Percentiles rank a stretch among this genome's conserved stretches.
These are phyloP conservation scores for Idaea biselata DNA, from an alignment of 2,888 invertebrate genomes.

Conservation along the genomic window DNA sequence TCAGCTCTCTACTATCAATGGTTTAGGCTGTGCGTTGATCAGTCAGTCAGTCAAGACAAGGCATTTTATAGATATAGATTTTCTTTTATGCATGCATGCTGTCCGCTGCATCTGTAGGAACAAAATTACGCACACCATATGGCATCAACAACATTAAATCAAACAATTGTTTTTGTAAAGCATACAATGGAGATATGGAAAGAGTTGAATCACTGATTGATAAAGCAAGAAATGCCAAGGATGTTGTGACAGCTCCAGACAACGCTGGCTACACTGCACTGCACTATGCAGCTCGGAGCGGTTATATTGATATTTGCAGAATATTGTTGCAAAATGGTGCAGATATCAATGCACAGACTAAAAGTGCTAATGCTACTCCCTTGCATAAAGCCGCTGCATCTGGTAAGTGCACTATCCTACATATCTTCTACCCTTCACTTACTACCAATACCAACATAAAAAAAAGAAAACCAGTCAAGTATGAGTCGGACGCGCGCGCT, in stretches of 20 bases:
- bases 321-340: constrained; percentile 86
- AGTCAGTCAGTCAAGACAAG: too few species aligned
- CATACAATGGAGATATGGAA: constrained; percentile 86
- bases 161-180: constrained; percentile 58
- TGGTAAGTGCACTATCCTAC: constrained; percentile 63
- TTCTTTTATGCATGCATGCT: too few species aligned
- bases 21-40: too few species aligned
- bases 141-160: too few species aligned
- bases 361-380: constrained; percentile 88
- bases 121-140: too few species aligned
- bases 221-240: constrained; percentile 66
- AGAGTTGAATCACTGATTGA: constrained; percentile 81
- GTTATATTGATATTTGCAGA: constrained; percentile 85
- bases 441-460: too few species aligned
- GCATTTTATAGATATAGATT: too few species aligned
- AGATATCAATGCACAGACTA: constrained; percentile 86
- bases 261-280: constrained; percentile 92
- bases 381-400: constrained; percentile 90
- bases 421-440: not conserved
- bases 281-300: constrained; percentile 93
- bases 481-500: too few species aligned
- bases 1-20: too few species aligned
- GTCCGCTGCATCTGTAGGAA: too few species aligned
- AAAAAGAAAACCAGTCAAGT: too few species aligned
- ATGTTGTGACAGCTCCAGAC: constrained; percentile 83